These are phyloP conservation scores for Zoanthus sansibaricus DNA, from an alignment of 92 coral and sea anemone genomes.

Conservation along the genomic window DNA sequence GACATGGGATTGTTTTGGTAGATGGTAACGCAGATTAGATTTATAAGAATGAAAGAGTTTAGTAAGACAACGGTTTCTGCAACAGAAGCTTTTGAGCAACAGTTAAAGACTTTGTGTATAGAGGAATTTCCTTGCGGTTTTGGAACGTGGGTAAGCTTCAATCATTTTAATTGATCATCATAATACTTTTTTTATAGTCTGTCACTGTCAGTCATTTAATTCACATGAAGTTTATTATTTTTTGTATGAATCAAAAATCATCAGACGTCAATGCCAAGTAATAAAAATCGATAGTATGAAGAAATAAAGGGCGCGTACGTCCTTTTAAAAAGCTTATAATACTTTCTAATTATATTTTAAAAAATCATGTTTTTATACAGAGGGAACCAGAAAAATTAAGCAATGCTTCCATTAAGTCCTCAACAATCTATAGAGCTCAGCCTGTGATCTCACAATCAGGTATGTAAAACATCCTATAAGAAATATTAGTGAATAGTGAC, in stretches of 20 bases:
- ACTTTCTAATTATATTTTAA: neutral
- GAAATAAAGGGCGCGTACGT: too few species aligned
- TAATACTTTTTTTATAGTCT: too few species aligned
- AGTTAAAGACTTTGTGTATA: constrained; percentile 84
- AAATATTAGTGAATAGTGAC: too few species aligned
- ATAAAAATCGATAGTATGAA: too few species aligned
- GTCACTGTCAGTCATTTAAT: too few species aligned
- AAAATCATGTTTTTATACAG: neutral
- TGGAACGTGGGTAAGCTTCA: constrained; percentile 90
- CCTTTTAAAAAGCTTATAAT: too few species aligned
- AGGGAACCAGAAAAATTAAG: constrained; percentile 8
- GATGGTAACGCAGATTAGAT: neutral
- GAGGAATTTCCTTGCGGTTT: constrained; percentile 96
- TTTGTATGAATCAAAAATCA: too few species aligned
- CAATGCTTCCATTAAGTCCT: neutral
- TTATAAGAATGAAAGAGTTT: constrained; percentile 37
- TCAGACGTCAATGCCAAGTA: too few species aligned
- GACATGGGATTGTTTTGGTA: neutral
- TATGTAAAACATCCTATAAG: neutral
- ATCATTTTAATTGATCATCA: neutral
- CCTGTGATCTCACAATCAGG: neutral
- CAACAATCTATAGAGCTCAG: neutral
- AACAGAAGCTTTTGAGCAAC: constrained; percentile 90
- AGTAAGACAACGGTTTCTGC: constrained; percentile 62
- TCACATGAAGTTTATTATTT: too few species aligned